A percentile compares a stretch with the other conserved stretches of the same genome.
Conservation (phyloP, 2,113 vertebrate species). For the Synodontis membranacea region DNA sequence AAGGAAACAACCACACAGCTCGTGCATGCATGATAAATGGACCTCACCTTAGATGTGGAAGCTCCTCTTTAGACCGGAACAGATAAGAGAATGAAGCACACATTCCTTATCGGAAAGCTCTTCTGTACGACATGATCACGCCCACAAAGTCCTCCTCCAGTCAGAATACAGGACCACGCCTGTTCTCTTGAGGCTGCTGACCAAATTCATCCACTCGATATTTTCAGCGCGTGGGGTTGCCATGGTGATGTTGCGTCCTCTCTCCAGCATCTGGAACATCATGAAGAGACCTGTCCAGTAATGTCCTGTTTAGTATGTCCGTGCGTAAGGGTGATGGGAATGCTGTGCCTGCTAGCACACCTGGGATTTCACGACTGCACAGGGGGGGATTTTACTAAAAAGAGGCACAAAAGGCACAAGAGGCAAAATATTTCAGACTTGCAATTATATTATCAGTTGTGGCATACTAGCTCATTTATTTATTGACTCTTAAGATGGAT, state of each 20-base stretch:
- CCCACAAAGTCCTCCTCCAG: conserved; percentile 53
- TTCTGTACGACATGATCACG: conserved; percentile 50
- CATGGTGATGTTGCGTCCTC: conserved; percentile 75
- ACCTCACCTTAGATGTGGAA: conserved; percentile 63
- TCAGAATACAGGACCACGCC: conserved; percentile 32
- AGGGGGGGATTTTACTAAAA: not conserved
- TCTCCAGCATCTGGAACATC: conserved; percentile 48
- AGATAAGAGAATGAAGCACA: conserved; percentile 55
- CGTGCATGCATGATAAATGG: conserved; percentile 23
- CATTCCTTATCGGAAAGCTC: conserved; percentile 58
- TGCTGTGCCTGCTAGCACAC: not conserved
- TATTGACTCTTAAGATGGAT: not conserved
- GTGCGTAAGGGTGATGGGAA: too few species aligned
- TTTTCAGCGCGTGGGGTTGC: conserved; percentile 71
- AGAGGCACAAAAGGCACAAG: not conserved
- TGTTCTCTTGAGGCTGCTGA: conserved; percentile 31
- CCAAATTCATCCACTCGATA: conserved; percentile 57
- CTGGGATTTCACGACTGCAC: not conserved
- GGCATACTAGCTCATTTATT: not conserved
- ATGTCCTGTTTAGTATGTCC: conserved; percentile 13
- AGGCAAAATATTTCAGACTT: not conserved
- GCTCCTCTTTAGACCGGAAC: conserved; percentile 62
- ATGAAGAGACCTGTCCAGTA: conserved; percentile 22
- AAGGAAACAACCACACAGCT: not conserved
- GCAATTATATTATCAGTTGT: not conserved